Evolutionary conservation across 2,797 vertebrate genomes (phyloP), one percentile per base, ranked within the genome.

Genomic region (Oceanodroma leucorhoa): DNA sequence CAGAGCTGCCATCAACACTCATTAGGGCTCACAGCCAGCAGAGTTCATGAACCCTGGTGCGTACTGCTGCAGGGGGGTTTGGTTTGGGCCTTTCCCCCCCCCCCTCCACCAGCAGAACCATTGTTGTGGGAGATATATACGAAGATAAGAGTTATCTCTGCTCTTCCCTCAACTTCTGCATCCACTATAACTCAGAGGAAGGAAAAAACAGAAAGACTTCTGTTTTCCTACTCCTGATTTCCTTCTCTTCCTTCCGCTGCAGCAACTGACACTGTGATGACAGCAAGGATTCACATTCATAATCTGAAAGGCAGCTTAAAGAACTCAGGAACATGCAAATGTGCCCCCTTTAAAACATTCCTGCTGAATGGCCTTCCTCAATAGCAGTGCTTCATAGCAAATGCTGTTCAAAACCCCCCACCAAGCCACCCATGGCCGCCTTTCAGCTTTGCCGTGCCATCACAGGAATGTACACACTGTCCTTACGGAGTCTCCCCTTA

Each of bases 281-380:
- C 55, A 48, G 62, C 67, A 64, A 80, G 13, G 27, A 73, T 94
- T 95, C 88, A 77, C 75, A 51, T 85, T 92, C 83, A 78, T 17
- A 26, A 83, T 46, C 60, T 72, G 46, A 94, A 83, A 87, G 53
- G 83, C 61, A 67, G 65, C 79, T 92, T 71, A 82, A 62, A 79
- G 13, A 70, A 34, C 30, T 53, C 46, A 91, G 58, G 22, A 78
- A 36, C 12, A 86, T 19, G 17, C 27, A 65, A 70, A 53, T 9
- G 17, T 77, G n/a, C 41, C 43, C 26, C 41, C 48, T 60, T 48
- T 23, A 48, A 41, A 73, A 55, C 21, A 69, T 65, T 71, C 46
- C 18, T 70, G 40, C 55, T 61, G 41, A 53, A 64, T 11, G 32
- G 71, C 61, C 11, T 43, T 14, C n/a, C 16, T 30, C 43, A 67